Conservation (phyloP, 2,113 vertebrate genomes). For the Pangasianodon gigas region DNA sequence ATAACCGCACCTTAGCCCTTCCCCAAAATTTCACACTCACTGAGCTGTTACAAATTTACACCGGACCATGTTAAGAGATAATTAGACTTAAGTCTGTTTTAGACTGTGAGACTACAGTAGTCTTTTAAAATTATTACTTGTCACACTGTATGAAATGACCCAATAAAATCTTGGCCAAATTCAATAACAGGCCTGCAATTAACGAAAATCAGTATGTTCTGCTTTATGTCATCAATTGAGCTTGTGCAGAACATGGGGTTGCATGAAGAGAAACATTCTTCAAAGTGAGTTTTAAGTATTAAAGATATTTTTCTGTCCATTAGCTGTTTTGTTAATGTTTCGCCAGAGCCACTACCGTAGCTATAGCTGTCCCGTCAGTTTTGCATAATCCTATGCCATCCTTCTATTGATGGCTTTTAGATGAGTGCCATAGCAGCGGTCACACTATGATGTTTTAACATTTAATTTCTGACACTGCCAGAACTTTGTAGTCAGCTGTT, state of each 20-base stretch:
- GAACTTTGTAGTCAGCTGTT: constrained; percentile 14
- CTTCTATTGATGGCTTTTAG: neutral
- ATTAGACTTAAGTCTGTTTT: neutral
- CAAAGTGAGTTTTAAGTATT: neutral
- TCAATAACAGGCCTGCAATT: neutral
- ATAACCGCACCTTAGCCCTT: neutral
- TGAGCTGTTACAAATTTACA: neutral
- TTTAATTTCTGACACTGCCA: neutral
- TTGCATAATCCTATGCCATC: neutral
- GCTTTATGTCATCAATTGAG: neutral
- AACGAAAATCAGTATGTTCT: neutral
- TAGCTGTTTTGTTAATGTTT: neutral
- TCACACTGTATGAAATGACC: neutral
- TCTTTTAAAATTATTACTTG: neutral
- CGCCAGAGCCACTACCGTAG: no score
- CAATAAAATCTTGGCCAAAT: neutral
- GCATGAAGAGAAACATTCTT: neutral
- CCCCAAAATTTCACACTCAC: neutral
- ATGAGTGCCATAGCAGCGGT: neutral
- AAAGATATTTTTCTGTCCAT: neutral
- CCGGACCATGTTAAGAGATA: neutral
- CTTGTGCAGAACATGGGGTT: neutral
- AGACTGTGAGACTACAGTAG: neutral
- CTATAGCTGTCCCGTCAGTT: neutral
- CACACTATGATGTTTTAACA: neutral